Evolutionary conservation across 37 sponge, comb jelly and placozoan species (phyloP), one percentile per base, ranked within the genome.

Genomic region (Tethya wilhelma): DNA sequence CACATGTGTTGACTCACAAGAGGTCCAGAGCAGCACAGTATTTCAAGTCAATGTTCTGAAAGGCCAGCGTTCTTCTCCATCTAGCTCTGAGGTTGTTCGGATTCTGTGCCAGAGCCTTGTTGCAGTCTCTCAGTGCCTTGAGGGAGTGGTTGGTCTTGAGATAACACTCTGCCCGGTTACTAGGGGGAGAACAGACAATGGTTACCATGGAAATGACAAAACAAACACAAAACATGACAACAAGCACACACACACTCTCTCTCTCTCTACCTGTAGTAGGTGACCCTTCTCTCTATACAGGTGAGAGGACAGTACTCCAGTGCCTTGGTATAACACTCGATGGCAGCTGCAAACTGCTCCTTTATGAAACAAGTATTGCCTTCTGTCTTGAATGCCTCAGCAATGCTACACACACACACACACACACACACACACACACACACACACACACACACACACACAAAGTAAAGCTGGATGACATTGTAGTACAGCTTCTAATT

Each of bases 151-250:
- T 28, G 1, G 60, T 44, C 49, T 66, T 67, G 34, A 84, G 32
- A 69, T 59, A 75, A 23, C 85, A 84, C 60, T 84, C 77, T 4
- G 85, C 85, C 57, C 85, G 76, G 29, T 75, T 76, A 40, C 82
- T 81, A 64, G 42, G 34, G 42, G 9, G 69, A 9, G n/a, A 38
- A n/a, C n/a, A 14, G 14, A 49, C 53, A 49, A 49, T 49, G 14
- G 14, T 49, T 19, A 19, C 53, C 53, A 49, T 49, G 9, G 9
- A 49, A 19, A 49, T 14, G 9, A 49, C 14, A 9, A 49, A 9
- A 9, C 9, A 49, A 19, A 14, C 9, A 49, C 14, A 49, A 14
- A 49, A 19, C 53, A 49, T 19, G 9, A 9, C 53, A 49, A 49
- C 53, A 9, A 49, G 53, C 14, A 49, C 53, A 49, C 53, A 49